Evolutionary conservation across 1,140 invertebrate species (phyloP), one percentile per base, ranked within the genome.

Genomic region (Pseudomyrmex sp.): DNA sequence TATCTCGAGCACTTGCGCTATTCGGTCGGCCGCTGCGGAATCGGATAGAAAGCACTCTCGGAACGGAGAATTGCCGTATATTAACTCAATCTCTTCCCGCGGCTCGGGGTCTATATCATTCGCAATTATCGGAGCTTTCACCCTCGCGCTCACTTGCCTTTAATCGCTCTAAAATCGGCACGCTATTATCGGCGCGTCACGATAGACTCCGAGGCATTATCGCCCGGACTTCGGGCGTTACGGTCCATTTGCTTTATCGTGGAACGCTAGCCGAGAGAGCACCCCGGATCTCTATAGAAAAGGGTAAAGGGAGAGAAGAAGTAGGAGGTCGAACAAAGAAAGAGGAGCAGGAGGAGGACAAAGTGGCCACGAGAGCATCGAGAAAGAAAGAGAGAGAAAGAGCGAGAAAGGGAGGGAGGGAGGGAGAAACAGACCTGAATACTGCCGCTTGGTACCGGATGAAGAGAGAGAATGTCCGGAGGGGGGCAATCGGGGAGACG

Each of bases 361-460:
- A 74, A 82, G 68, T 56, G 68, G 74, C 75, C 83, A 80, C 26
- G 84, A 89, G 69, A 77, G 68, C 70, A 85, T 70, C 56, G 69
- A 66, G 74, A 63, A 48, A 79, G 48, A 1, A 44, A 77, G 74
- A 63, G 54, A 79, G 48, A 1, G 44, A 77, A n/a, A 68, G 56
- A 84, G 35, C 3, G 35, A 35, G 35, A 35, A 7, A 35, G 5
- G 5, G 52, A 80, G 65, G 56, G 68, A 26, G 66, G 65, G 35
- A 26, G 44, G 83, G 58, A 59, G 8, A 70, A 52, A 85, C 35
- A 80, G 77, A 85, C 61, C 54, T 75, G 82, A 86, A 88, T 86
- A 89, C 77, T 83, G 83, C 72, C 63, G 74, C 59, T 59, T 69
- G 85, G 75, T 76, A 88, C 87, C 87, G 86, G 83, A 88, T 85